Base-by-base conservation (phyloP, 2,888 invertebrate genomes). In the Coelinius sp. region DNA sequence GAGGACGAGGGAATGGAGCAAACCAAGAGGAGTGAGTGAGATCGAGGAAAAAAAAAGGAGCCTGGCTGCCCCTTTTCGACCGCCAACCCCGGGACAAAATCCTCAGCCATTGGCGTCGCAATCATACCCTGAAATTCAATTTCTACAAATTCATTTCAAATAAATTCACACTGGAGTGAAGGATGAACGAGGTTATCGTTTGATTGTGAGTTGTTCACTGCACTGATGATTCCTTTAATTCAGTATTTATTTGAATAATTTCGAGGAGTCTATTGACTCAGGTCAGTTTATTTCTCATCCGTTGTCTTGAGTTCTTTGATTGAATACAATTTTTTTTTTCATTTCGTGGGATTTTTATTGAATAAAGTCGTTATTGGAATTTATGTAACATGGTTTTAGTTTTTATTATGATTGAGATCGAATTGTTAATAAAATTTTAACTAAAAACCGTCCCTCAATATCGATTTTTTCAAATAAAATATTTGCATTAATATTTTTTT, bases 81-180 rank as follows among this genome's bases (percentile, higher is more conserved):
- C 53, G 27, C 22, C 70, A 53, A 70, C 53, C 64, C 70, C 20
- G 70, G 49, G 64, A 64, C 62, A 24, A 38, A 20, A 17, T 14
- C 14, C 46, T 14, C 10, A 14, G 52, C 38, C 64, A 73, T 52
- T 75, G 75, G 73, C 73, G 73, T 73, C 70, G 68, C 65, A 25
- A 59, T 38, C 35, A 22, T 31, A 62, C 14, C 62, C 62, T 63
- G 17, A 66, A 65, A 65, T 44, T 41, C 5, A 31, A 44, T 53
- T 70, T 41, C 35, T 1, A 35, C 35, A 10, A 35, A 35, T 35
- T 35, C 10, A 35, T 35, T 35, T 35, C 35, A 35, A 35, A 35
- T 35, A 10, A 35, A 35, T 35, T 35, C 0, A 14, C 31, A 35
- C 63, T 20, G 64, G 7, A 2, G 8, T 1, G 35, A 1, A 10